Conservation (phyloP, 1,140 invertebrate species). For the Oppia nitens region DNA sequence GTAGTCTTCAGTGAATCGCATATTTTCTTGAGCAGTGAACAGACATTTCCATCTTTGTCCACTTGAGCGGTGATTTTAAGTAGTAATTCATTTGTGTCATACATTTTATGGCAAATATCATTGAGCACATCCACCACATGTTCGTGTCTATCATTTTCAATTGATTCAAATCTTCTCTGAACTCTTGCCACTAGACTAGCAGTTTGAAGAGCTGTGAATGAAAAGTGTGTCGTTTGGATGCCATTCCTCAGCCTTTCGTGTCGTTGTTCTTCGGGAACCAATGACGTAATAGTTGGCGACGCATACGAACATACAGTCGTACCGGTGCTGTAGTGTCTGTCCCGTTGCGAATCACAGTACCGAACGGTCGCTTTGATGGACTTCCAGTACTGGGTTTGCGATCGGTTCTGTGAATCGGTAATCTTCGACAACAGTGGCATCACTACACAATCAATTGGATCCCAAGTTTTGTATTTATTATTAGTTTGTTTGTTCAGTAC, state of each 20-base stretch:
- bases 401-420: not conserved
- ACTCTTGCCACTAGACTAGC: not conserved
- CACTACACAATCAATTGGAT: too few species aligned
- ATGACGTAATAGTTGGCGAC: not conserved
- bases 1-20: too few species aligned
- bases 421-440: not conserved
- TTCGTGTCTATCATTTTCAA: not conserved
- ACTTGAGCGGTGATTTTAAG: not conserved
- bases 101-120: not conserved
- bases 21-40: not conserved
- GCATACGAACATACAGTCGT: not conserved
- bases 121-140: not conserved
- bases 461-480: too few species aligned
- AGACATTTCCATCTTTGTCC: not conserved
- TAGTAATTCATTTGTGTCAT: not conserved
- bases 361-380: not conserved
- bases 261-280: not conserved
- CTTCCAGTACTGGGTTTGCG: too few species aligned
- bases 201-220: not conserved
- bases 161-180: not conserved
- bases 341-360: not conserved
- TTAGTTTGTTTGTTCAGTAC: too few species aligned
- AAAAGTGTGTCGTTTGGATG: not conserved
- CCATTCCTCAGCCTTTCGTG: not conserved
- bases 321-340: not conserved